Base-by-base conservation (phyloP, 2,888 invertebrate species). In the Siphlonurus alternatus region DNA sequence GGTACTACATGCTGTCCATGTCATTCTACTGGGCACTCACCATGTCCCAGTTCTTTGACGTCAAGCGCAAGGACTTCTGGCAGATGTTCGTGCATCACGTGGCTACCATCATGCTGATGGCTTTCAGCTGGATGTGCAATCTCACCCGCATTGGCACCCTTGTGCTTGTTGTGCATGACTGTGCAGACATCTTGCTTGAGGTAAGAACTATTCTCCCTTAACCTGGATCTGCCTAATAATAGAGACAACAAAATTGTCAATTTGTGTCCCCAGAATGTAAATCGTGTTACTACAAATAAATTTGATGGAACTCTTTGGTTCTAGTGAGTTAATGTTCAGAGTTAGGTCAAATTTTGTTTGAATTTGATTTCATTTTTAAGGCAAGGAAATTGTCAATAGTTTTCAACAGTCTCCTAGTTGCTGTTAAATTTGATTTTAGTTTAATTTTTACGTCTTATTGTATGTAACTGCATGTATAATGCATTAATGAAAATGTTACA, bases 81-180 rank as follows among this genome's bases (percentile, higher is more conserved):
- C 94, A 97, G 80, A 98, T 99, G 94, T 95, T 98, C 76, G 80
- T 95, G 64, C 98, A 99, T 78, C 98, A 99, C 75, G 83, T 95
- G 72, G 93, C 93, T 23, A 96, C 98, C 54, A 88, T 99, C 69
- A 76, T 86, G 59, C 81, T 99, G 67, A 84, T 99, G 79, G 85
- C 85, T 65, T 88, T 97, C 74, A 96, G 96, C 68, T 99, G 96
- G 94, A 85, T 92, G 3, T 90, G 91, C 76, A 98, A 97, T 77
- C 82, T 97, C 70, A 89, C 92, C 71, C 84, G 93, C 67, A 87
- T 95, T 69, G 99, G 98, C 51, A 88, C 93, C 0, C 78, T 99
- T 64, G 93, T 98, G 20, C 78, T 94, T 63, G 76, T 93, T 62
- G 80, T 91, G 10, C 94, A 94, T 72, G 94, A 94, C 76, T 87